These are phyloP conservation scores for Bombus consobrinus DNA, from an alignment of 1,140 invertebrate species.

Conservation along the genomic window DNA sequence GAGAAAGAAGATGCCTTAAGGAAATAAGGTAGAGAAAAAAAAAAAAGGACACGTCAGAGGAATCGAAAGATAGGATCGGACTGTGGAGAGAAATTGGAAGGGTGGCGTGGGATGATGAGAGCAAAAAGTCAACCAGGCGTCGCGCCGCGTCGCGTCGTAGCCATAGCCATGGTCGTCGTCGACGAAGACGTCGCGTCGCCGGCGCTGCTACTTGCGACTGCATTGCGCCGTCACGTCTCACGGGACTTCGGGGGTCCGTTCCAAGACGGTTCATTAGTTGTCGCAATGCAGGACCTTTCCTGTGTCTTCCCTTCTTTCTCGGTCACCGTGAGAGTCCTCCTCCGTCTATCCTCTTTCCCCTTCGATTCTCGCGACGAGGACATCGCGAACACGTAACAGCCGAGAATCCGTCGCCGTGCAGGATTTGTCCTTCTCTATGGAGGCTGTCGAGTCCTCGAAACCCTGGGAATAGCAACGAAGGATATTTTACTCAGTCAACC, in stretches of 20 bases:
- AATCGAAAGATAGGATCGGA: slow-evolving; percentile 55
- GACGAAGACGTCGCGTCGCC: slow-evolving; percentile 16
- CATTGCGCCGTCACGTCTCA: slow-evolving; percentile 83
- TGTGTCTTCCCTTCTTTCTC: slow-evolving; percentile 40
- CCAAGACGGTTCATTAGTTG: slow-evolving; percentile 83
- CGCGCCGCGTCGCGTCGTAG: background rate
- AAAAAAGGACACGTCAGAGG: slow-evolving; percentile 22
- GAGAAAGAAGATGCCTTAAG: slow-evolving; percentile 56
- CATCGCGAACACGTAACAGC: background rate
- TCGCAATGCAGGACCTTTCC: slow-evolving; percentile 81
- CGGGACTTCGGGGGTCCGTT: slow-evolving; percentile 77
- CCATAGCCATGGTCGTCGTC: background rate
- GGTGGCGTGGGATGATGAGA: slow-evolving; percentile 61
- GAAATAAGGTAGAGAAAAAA: slow-evolving; percentile 50
- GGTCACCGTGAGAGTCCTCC: slow-evolving; percentile 9
- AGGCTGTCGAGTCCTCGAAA: slow-evolving; percentile 54
- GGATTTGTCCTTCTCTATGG: slow-evolving; percentile 5
- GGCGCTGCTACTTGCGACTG: slow-evolving; percentile 70
- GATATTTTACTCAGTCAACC: slow-evolving; percentile 79
- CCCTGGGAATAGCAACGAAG: slow-evolving; percentile 76
- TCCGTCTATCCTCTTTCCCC: slow-evolving; percentile 19
- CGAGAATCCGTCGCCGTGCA: background rate
- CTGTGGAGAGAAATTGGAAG: slow-evolving; percentile 64
- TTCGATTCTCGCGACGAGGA: slow-evolving; percentile 34
- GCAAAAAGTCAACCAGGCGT: slow-evolving; percentile 72